Evolutionary conservation across 2,113 vertebrate species (phyloP).

Genomic region (Lathamus discolor): DNA sequence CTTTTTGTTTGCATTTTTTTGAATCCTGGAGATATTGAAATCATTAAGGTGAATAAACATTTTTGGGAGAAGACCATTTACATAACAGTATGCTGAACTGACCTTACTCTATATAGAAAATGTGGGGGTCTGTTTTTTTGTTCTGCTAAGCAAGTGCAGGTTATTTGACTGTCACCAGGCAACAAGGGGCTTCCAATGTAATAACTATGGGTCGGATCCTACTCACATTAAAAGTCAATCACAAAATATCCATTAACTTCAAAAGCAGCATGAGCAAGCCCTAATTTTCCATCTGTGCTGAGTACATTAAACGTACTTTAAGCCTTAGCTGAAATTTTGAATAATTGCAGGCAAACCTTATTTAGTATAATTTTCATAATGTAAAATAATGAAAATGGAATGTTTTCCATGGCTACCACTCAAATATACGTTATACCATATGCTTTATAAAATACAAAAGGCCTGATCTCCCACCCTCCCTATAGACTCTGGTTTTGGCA

Average conservation of each 20-base stretch:
- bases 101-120: neutral
- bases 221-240: slow-evolving; percentile 35
- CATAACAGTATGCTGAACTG: neutral
- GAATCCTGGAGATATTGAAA: neutral
- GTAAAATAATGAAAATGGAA: slow-evolving; percentile 11
- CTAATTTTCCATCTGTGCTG: slow-evolving; percentile 27
- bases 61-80: neutral
- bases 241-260: slow-evolving; percentile 49
- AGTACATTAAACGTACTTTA: slow-evolving; percentile 24
- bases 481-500: neutral
- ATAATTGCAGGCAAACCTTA: neutral
- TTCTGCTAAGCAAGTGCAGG: neutral
- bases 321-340: neutral
- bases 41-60: neutral
- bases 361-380: neutral
- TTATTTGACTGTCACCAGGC: slow-evolving; percentile 40
- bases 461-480: neutral
- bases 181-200: slow-evolving; percentile 23
- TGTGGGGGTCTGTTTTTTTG: neutral
- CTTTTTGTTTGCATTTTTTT: neutral
- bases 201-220: neutral
- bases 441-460: neutral
- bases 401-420: neutral
- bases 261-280: slow-evolving; percentile 29
- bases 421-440: neutral